Conservation (phyloP, 2,797 vertebrate species). For the Propithecus perrieri region DNA sequence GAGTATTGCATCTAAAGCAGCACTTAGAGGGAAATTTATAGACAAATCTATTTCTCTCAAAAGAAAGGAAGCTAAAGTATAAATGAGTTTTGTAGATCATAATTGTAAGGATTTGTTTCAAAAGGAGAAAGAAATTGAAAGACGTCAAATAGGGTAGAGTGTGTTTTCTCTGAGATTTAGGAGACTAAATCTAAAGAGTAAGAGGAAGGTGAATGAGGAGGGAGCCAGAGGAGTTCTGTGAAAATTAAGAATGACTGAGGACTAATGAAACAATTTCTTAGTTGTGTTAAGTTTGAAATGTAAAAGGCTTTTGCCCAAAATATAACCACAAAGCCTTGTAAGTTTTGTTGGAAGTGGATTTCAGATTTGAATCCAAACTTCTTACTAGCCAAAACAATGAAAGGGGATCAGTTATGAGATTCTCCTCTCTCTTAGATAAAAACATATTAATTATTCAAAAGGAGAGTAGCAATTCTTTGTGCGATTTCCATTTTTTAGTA, state of each 20-base stretch:
- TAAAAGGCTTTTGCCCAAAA: neutral
- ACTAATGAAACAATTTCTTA: neutral
- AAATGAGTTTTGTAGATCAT: neutral
- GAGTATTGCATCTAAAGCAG: neutral
- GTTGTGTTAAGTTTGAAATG: neutral
- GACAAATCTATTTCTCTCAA: neutral
- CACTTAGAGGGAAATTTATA: neutral
- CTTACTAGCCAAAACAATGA: neutral
- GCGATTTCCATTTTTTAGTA: neutral
- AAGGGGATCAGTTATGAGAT: neutral
- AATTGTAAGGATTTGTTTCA: neutral
- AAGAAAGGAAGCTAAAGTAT: neutral
- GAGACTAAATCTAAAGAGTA: neutral
- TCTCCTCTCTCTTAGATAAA: neutral
- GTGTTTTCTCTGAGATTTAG: neutral
- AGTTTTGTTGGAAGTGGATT: neutral
- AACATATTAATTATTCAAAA: neutral
- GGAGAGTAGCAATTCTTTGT: neutral
- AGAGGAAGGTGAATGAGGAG: neutral
- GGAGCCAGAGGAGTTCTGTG: neutral
- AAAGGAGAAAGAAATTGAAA: neutral
- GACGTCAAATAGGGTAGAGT: neutral
- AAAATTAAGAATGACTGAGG: neutral
- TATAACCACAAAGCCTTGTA: neutral
- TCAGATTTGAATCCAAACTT: neutral